phyloP scores from a whole-genome alignment of 1,140 invertebrate species.

The Hyphantria cunea region DNA sequence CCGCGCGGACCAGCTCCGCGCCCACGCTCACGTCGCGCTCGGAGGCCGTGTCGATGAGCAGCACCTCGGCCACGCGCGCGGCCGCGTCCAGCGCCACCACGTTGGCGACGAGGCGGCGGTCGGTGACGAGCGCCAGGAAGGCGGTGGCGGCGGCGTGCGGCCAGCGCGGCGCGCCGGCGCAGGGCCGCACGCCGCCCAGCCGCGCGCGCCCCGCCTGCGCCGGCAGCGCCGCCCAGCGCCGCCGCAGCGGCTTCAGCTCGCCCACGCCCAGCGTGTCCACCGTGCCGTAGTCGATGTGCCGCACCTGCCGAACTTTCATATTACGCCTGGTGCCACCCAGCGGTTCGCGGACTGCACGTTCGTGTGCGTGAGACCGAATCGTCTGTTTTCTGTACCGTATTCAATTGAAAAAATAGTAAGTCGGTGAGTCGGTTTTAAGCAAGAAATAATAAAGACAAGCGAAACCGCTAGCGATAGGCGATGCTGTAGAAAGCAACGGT shows the following conservation, averaged over 20 bases:
- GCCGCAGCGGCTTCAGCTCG: constrained; percentile 48
- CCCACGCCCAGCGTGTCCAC: constrained; percentile 42
- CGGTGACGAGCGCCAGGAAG: constrained; percentile 48
- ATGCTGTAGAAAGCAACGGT: no score
- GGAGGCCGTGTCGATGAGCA: constrained; percentile 59
- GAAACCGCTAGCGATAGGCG: no score
- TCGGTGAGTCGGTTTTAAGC: no score
- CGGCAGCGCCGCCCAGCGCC: constrained; percentile 43
- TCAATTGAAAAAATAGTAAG: no score
- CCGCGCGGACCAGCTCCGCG: constrained; percentile 49
- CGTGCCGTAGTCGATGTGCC: constrained; percentile 68
- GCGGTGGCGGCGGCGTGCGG: constrained; percentile 45
- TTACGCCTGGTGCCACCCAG: constrained; percentile 18
- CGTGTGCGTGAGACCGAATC: no score
- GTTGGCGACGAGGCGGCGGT: constrained; percentile 47
- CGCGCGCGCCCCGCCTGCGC: constrained; percentile 51
- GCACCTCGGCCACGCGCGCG: constrained; percentile 34
- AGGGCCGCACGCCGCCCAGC: constrained; percentile 35
- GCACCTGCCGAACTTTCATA: constrained; percentile 40
- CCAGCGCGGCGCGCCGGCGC: constrained; percentile 50
- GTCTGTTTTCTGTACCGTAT: no score
- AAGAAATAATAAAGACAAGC: no score
- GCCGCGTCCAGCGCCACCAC: constrained; percentile 39
- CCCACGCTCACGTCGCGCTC: constrained; percentile 53
- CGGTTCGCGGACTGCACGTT: neutral